Conservation (phyloP, 2,113 vertebrate species). For the Aplodontia rufa region DNA sequence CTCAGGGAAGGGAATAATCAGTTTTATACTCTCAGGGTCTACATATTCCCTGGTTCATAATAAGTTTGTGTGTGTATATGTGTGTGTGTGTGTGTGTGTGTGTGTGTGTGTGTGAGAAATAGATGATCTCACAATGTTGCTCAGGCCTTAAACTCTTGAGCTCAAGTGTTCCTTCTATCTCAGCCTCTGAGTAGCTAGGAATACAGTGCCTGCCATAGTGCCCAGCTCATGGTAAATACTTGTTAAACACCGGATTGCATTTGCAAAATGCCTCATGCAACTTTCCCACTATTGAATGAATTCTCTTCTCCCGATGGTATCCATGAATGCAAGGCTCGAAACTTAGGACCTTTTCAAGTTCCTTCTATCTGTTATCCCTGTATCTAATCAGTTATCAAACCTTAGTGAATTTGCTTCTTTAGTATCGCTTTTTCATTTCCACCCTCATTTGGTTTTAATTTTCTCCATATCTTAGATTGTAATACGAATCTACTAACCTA, state of each 20-base stretch:
- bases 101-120: no score
- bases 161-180: neutral
- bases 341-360: neutral
- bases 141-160: no score
- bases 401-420: neutral
- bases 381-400: neutral
- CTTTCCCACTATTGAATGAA: neutral
- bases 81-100: no score
- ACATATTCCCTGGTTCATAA: neutral
- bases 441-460: neutral
- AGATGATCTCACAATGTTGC: no score
- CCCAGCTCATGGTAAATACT: neutral
- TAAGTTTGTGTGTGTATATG: neutral
- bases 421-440: neutral
- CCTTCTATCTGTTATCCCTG: neutral
- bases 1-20: neutral
- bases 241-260: neutral
- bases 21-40: neutral
- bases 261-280: neutral
- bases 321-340: no score
- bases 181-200: no score
- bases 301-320: no score
- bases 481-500: neutral
- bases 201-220: no score
- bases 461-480: neutral